A percentile compares a stretch with the other conserved stretches of the same genome.
These are phyloP conservation scores for Paramuricea clavata DNA, from an alignment of 92 coral and sea anemone genomes.

Conservation along the genomic window DNA sequence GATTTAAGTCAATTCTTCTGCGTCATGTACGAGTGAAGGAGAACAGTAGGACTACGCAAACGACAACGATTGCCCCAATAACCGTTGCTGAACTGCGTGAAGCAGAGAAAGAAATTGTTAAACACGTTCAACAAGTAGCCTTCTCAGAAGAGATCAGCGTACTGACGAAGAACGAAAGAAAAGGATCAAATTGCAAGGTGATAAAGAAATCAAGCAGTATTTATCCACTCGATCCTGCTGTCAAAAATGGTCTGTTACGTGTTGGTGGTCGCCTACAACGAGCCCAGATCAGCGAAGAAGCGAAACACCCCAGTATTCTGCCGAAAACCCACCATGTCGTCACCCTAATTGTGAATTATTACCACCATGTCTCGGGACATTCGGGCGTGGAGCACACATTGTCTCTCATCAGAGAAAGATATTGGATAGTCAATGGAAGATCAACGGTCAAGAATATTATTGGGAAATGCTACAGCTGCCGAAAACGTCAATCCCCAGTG, in stretches of 20 bases:
- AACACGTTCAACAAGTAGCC: background rate
- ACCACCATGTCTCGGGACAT: constrained; percentile 41
- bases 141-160: constrained; percentile 6
- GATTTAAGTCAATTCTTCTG: constrained; percentile 5
- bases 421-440: constrained; percentile 41
- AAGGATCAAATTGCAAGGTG: background rate
- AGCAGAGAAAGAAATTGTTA: background rate
- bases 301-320: constrained; percentile 27
- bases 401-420: constrained; percentile 23
- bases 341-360: constrained; percentile 17
- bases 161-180: constrained; percentile 2
- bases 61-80: background rate
- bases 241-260: constrained; percentile 23
- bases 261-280: constrained; percentile 54
- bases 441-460: background rate
- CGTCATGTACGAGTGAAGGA: background rate
- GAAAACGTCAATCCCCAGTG: constrained; percentile 55
- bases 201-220: constrained; percentile 30
- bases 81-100: constrained; percentile 6
- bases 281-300: constrained; percentile 31
- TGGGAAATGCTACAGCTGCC: constrained; percentile 45
- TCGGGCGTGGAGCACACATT: constrained; percentile 46
- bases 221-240: constrained; percentile 36
- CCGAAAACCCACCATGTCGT: constrained; percentile 47
- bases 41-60: background rate